A percentile compares a stretch with the other conserved stretches of the same genome.
These are phyloP conservation scores for Mayetiola destructor DNA, from an alignment of 2,888 invertebrate species.

Conservation along the genomic window DNA sequence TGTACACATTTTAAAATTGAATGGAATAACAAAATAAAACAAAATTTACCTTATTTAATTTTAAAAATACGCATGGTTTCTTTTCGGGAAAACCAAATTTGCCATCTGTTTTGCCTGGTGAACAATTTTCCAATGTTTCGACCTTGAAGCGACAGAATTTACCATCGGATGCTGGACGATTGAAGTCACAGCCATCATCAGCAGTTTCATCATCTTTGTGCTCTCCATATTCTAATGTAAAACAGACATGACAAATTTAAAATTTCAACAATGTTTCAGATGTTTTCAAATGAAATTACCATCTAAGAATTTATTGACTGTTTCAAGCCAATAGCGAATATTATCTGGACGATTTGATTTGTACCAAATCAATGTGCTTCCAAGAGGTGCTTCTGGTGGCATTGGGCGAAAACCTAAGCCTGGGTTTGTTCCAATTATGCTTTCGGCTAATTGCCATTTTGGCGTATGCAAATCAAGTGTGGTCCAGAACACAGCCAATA, in stretches of 20 bases:
- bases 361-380: constrained; percentile 95
- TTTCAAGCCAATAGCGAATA: constrained; percentile 63
- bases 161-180: constrained; percentile 43
- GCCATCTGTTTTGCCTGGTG: constrained; percentile 41
- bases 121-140: constrained; percentile 57
- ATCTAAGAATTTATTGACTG: constrained; percentile 50
- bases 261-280: no score
- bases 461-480: constrained; percentile 73
- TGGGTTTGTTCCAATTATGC: constrained; percentile 66
- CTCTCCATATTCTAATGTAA: constrained; percentile 16
- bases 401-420: constrained; percentile 95
- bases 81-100: constrained; percentile 77
- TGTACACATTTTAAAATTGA: not conserved
- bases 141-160: constrained; percentile 74
- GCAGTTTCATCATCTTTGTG: constrained; percentile 41
- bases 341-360: constrained; percentile 62
- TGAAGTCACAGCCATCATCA: constrained; percentile 50
- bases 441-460: constrained; percentile 76
- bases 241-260: not conserved
- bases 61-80: constrained; percentile 90
- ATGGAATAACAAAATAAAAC: no score
- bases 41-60: constrained; percentile 74
- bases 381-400: constrained; percentile 81
- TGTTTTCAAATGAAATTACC: not conserved
- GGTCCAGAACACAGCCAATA: constrained; percentile 89